A percentile compares a stretch with the other conserved stretches of the same genome.
These are phyloP conservation scores for Agrenia bidenticulata DNA, from an alignment of 2,888 invertebrate species.

Conservation along the genomic window DNA sequence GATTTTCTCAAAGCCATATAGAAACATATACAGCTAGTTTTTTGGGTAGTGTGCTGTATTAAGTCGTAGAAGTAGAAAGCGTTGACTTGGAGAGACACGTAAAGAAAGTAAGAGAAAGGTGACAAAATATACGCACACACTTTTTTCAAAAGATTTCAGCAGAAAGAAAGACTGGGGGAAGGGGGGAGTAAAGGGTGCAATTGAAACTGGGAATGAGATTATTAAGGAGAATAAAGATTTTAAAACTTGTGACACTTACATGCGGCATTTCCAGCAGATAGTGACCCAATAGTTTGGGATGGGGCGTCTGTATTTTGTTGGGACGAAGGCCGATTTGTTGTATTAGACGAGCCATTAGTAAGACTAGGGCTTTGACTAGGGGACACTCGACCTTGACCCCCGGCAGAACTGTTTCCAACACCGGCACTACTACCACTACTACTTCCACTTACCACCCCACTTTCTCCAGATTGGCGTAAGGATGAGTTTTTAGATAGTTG, in stretches of 20 bases:
- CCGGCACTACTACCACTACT: slow-evolving; percentile 16
- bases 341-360: slow-evolving; percentile 17
- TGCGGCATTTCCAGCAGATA: neutral
- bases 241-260: neutral
- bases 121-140: too few species aligned
- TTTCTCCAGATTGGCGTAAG: slow-evolving; percentile 7
- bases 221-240: too few species aligned
- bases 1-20: too few species aligned
- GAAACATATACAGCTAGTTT: too few species aligned
- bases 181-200: too few species aligned
- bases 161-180: too few species aligned
- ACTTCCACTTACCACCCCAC: slow-evolving; percentile 11
- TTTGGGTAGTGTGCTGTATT: too few species aligned
- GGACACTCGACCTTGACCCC: slow-evolving; percentile 13
- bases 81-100: too few species aligned
- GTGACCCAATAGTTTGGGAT: slow-evolving; percentile 1
- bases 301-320: slow-evolving; percentile 2
- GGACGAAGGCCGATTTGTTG: neutral
- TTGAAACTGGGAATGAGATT: too few species aligned
- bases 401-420: neutral
- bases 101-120: too few species aligned
- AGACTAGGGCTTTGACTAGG: slow-evolving; percentile 29
- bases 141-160: too few species aligned
- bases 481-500: slow-evolving; percentile 4
- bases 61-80: too few species aligned